A percentile compares a stretch with the other conserved stretches of the same genome.
Conservation (phyloP, 2,113 vertebrate genomes). For the Aplodontia rufa region DNA sequence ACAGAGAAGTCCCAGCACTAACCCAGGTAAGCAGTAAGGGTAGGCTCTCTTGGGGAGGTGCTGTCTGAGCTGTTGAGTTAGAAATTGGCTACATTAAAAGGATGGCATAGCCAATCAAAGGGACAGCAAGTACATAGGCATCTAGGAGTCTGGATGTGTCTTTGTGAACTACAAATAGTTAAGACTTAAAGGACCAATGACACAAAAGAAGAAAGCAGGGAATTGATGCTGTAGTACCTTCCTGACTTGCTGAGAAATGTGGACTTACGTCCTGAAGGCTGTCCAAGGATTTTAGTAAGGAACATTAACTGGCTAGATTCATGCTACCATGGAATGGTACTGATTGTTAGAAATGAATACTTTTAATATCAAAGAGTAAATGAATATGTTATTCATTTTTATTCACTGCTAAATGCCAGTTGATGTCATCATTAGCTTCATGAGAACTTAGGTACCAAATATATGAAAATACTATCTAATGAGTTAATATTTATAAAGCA, state of each 20-base stretch:
- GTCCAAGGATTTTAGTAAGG: neutral
- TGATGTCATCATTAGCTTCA: neutral
- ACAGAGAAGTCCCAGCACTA: neutral
- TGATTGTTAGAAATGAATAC: slow-evolving; percentile 34
- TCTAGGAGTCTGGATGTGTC: neutral
- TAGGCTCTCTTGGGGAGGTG: neutral
- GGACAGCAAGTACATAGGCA: neutral
- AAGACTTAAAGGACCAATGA: neutral
- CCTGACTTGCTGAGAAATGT: neutral
- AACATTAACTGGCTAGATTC: neutral
- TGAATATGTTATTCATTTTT: slow-evolving; percentile 23
- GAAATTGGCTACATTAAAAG: neutral
- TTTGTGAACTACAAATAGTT: neutral
- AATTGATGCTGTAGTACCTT: neutral
- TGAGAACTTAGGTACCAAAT: neutral
- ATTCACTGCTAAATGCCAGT: slow-evolving; percentile 11
- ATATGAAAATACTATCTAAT: neutral
- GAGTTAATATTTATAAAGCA: slow-evolving; percentile 31
- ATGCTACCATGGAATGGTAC: neutral
- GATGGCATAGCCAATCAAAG: neutral
- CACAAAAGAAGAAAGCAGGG: neutral
- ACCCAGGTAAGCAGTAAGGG: neutral
- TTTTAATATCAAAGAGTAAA: slow-evolving; percentile 41
- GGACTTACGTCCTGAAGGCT: neutral
- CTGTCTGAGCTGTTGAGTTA: neutral